Conservation (phyloP, 2,888 invertebrate species). For the Zele albiditarsus region DNA sequence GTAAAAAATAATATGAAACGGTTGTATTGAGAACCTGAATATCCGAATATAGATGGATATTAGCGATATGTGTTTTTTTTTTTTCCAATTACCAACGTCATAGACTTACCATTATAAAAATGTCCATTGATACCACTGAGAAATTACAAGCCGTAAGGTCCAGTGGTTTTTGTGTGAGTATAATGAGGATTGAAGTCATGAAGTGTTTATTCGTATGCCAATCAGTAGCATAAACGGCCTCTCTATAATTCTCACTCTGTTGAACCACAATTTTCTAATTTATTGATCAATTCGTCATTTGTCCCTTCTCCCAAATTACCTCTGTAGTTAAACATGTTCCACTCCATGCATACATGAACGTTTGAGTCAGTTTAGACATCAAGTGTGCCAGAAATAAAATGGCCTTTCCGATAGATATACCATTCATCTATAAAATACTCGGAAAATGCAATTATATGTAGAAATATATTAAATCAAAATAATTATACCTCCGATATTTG, state of each 20-base stretch:
- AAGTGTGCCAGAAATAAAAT: too few species aligned
- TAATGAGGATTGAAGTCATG: conserved; percentile 33
- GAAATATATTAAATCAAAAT: not conserved
- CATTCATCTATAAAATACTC: too few species aligned
- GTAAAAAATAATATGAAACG: conserved; percentile 46
- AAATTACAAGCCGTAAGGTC: conserved; percentile 36
- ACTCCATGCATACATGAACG: not conserved
- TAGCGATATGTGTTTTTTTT: not conserved
- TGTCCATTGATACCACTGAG: conserved; percentile 32
- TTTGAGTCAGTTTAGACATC: too few species aligned
- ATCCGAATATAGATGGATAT: conserved; percentile 8
- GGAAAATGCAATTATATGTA: too few species aligned
- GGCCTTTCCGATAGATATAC: too few species aligned
- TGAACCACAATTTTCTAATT: not conserved
- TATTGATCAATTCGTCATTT: not conserved
- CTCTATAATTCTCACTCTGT: conserved; percentile 31
- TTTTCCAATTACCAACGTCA: not conserved
- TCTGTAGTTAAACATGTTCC: conserved; percentile 3
- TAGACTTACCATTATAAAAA: conserved; percentile 49
- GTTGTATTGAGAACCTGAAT: conserved; percentile 47
- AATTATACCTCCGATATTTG: conserved; percentile 33
- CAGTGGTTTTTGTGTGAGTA: conserved; percentile 29
- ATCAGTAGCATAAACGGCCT: conserved; percentile 35
- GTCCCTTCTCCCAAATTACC: not conserved
- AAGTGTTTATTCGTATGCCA: conserved; percentile 37